These are phyloP conservation scores for Rhinolophus ferrumequinum DNA, from an alignment of 2,113 vertebrate genomes.

Conservation along the genomic window DNA sequence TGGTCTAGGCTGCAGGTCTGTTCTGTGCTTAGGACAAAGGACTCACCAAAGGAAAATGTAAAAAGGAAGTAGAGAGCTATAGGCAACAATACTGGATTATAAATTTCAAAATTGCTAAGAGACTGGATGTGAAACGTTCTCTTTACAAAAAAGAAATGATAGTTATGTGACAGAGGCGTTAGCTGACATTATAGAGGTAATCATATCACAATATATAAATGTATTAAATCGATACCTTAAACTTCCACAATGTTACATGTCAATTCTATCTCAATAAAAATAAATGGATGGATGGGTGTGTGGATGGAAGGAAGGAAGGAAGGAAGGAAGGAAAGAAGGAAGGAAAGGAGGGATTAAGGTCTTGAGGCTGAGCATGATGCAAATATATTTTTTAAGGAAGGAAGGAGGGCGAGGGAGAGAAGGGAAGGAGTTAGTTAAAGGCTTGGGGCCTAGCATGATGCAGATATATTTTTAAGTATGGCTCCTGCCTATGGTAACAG, in stretches of 20 bases:
- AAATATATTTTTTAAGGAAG: background rate
- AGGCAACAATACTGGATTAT: background rate
- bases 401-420: background rate
- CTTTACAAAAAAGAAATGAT: background rate
- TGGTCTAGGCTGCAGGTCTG: background rate
- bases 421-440: background rate
- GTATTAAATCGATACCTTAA: background rate
- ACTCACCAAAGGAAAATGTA: background rate
- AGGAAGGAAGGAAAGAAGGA: background rate
- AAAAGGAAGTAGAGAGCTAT: background rate
- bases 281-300: background rate
- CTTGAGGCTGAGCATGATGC: background rate
- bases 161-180: background rate
- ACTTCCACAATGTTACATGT: background rate
- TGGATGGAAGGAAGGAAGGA: background rate
- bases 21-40: background rate
- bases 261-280: background rate
- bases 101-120: background rate
- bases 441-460: background rate
- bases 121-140: background rate
- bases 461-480: background rate
- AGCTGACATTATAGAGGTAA: background rate
- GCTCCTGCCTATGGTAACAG: background rate
- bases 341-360: background rate
- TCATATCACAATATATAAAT: background rate